These are phyloP conservation scores for Mongoloraphidia duomilia DNA, from an alignment of 2,888 invertebrate genomes.

Conservation along the genomic window DNA sequence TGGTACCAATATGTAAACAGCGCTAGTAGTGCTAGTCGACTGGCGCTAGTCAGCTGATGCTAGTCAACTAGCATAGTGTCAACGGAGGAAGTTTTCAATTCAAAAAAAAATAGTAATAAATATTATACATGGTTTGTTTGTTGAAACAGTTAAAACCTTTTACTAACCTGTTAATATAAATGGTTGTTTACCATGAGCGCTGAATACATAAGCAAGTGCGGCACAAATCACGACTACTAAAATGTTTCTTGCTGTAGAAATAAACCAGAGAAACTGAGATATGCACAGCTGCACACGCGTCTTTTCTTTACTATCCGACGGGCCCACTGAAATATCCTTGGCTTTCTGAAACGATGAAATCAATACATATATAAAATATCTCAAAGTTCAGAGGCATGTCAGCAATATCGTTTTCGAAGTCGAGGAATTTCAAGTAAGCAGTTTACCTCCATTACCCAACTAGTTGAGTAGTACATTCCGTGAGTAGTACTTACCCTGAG, in stretches of 20 bases:
- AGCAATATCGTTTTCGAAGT: too few species aligned
- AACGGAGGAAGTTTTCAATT: too few species aligned
- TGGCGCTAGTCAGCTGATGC: too few species aligned
- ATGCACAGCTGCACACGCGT: constrained; percentile 30
- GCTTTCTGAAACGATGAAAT: constrained; percentile 41
- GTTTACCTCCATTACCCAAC: too few species aligned
- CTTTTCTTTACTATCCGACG: constrained; percentile 30
- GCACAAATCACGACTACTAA: constrained; percentile 57
- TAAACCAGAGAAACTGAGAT: constrained; percentile 50
- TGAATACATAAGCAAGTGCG: constrained; percentile 48
- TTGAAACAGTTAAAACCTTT: not conserved
- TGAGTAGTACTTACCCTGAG: constrained; percentile 48
- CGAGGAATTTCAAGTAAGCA: too few species aligned
- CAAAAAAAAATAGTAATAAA: constrained; percentile 3
- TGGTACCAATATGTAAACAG: too few species aligned
- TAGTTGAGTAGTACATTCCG: too few species aligned
- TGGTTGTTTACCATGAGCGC: constrained; percentile 40
- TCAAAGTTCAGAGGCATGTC: too few species aligned
- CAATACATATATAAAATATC: too few species aligned
- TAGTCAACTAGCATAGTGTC: too few species aligned
- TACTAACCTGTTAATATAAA: constrained; percentile 47
- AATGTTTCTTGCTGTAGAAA: constrained; percentile 63
- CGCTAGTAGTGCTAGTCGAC: too few species aligned
- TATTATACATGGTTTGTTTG: too few species aligned
- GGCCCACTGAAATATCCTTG: constrained; percentile 43